Percentiles rank a stretch among this genome's conserved stretches.
Conservation (phyloP, 2,113 vertebrate genomes). For the Coracopsis vasa region DNA sequence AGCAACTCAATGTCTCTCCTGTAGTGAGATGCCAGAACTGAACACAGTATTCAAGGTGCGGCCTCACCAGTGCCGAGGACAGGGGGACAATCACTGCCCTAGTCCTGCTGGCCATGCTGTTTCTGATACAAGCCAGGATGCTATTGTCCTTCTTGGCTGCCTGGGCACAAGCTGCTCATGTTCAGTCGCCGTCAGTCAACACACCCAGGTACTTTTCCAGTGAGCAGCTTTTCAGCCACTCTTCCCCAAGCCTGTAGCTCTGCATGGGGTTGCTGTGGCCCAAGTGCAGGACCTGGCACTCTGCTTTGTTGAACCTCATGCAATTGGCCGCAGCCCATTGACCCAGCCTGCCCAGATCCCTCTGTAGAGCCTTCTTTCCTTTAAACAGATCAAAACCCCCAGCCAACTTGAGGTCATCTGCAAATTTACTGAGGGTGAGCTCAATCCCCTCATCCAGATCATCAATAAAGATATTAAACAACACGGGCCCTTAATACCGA, state of each 20-base stretch:
- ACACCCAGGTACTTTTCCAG: not conserved
- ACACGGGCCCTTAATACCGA: not conserved
- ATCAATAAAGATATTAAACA: not conserved
- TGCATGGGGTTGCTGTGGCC: not conserved
- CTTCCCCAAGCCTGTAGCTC: not conserved
- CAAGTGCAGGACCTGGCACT: not conserved
- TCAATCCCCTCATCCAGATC: not conserved
- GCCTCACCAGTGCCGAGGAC: not conserved
- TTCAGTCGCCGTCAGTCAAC: not conserved
- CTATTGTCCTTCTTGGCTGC: not conserved
- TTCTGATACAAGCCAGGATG: not conserved
- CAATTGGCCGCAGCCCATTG: not conserved
- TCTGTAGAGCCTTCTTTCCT: not conserved
- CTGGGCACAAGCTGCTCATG: not conserved
- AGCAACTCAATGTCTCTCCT: not conserved
- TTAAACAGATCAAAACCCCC: not conserved
- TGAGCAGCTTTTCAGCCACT: not conserved
- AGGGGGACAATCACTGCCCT: not conserved
- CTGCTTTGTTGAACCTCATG: not conserved
- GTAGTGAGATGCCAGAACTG: not conserved
- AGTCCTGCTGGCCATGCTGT: not conserved
- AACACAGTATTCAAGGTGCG: not conserved
- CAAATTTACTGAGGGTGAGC: not conserved
- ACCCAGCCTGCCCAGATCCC: not conserved
- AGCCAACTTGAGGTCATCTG: not conserved